phyloP scores from a whole-genome alignment of 1,140 invertebrate species.

The Coptotermes formosanus region DNA sequence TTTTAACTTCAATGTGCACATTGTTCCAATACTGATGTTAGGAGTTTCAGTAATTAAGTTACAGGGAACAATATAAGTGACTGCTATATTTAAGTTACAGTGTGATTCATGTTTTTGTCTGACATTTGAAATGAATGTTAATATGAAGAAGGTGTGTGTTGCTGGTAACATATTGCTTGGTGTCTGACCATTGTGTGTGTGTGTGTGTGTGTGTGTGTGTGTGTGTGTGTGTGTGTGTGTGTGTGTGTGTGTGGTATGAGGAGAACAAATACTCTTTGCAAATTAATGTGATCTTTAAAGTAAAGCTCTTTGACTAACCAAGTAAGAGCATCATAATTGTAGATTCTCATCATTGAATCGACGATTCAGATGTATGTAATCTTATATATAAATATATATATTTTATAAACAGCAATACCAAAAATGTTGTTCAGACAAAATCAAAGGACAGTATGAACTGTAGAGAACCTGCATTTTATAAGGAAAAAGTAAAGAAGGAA shows the following conservation, averaged over 20 bases:
- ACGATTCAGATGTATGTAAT: neutral
- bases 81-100: neutral
- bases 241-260: neutral
- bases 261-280: neutral
- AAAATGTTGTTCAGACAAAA: conserved; percentile 28
- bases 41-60: neutral
- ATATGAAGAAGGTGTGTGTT: neutral
- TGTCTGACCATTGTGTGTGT: neutral
- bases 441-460: conserved; percentile 16
- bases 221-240: too few relatives aligned
- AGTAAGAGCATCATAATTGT: neutral
- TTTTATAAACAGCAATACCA: conserved; percentile 29
- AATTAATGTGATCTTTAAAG: neutral
- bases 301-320: neutral
- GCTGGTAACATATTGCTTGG: neutral
- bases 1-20: neutral
- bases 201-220: neutral
- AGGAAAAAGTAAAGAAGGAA: neutral
- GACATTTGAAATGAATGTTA: neutral
- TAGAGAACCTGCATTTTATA: neutral
- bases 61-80: neutral
- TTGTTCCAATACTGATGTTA: neutral
- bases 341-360: neutral
- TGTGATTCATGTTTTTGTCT: neutral
- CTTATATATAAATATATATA: conserved; percentile 21